phyloP scores from a whole-genome alignment of 2,113 vertebrate genomes.

The Stictonetta naevosa region DNA sequence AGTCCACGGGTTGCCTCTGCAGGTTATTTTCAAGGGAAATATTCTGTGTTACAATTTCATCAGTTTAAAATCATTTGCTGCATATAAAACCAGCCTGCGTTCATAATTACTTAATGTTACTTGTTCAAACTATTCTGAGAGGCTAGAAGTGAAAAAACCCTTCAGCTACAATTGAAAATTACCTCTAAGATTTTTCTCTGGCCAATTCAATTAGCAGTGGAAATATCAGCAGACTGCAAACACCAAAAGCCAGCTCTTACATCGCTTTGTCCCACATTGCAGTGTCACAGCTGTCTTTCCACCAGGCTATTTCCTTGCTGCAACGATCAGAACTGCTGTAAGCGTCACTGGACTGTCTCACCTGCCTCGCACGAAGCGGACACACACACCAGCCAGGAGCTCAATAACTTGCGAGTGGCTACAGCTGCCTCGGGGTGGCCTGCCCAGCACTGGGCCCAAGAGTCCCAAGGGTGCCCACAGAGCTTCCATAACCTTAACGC shows the following conservation, averaged over 20 bases:
- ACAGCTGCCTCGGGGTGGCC: background rate
- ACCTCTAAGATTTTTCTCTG: background rate
- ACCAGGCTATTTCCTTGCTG: background rate
- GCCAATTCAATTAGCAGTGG: background rate
- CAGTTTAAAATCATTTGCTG: background rate
- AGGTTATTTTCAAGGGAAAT: background rate
- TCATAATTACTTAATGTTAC: background rate
- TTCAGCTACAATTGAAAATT: background rate
- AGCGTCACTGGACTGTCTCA: background rate
- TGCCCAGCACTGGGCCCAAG: background rate
- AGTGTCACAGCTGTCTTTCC: background rate
- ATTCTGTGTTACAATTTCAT: background rate
- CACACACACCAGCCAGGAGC: accelerated
- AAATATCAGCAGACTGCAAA: background rate
- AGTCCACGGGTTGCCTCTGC: background rate
- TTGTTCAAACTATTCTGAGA: background rate
- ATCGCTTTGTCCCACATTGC: background rate
- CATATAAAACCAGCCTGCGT: background rate
- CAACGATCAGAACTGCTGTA: background rate
- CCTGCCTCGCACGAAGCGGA: too few species aligned
- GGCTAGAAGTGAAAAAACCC: background rate
- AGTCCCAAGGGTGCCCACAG: background rate
- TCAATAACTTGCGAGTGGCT: background rate
- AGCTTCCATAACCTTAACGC: background rate
- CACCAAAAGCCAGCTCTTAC: background rate